Evolutionary conservation across 2,113 vertebrate genomes (phyloP).

Genomic region (Microtus montanus): DNA sequence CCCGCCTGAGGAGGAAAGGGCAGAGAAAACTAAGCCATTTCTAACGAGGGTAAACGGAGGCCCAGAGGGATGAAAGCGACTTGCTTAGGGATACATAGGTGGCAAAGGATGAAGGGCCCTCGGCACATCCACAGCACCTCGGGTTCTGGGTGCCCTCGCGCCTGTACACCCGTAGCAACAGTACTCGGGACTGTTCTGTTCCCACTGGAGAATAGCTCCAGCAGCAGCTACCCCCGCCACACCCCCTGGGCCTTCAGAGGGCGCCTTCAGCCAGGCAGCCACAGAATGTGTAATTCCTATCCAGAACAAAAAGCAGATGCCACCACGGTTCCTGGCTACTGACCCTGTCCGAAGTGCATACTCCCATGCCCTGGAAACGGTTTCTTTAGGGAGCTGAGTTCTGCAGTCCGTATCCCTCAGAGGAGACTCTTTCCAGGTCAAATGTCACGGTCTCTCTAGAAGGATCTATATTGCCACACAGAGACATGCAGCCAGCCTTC

Average conservation of each 20-base stretch:
- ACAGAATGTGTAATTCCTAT: not conserved
- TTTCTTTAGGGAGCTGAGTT: not conserved
- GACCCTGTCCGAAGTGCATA: not conserved
- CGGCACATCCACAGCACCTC: not conserved
- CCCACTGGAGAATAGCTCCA: not conserved
- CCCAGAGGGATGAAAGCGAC: not conserved
- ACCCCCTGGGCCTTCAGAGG: not conserved
- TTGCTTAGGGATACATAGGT: not conserved
- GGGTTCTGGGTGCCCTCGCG: not conserved
- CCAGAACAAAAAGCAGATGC: not conserved
- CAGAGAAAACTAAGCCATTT: not conserved
- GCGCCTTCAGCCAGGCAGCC: not conserved
- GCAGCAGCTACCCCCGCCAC: too few relatives aligned
- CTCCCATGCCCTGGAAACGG: not conserved
- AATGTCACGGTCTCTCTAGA: not conserved
- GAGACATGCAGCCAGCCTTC: not conserved
- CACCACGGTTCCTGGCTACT: not conserved
- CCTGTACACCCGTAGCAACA: not conserved
- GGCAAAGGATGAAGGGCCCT: not conserved
- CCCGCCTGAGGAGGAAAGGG: not conserved
- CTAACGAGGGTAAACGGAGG: not conserved
- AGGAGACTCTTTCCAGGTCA: not conserved
- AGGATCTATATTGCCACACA: not conserved
- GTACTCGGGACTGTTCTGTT: too few relatives aligned
- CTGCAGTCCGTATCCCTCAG: not conserved